Evolutionary conservation across 1,140 invertebrate genomes (phyloP).

Genomic region (Colletes gigas): DNA sequence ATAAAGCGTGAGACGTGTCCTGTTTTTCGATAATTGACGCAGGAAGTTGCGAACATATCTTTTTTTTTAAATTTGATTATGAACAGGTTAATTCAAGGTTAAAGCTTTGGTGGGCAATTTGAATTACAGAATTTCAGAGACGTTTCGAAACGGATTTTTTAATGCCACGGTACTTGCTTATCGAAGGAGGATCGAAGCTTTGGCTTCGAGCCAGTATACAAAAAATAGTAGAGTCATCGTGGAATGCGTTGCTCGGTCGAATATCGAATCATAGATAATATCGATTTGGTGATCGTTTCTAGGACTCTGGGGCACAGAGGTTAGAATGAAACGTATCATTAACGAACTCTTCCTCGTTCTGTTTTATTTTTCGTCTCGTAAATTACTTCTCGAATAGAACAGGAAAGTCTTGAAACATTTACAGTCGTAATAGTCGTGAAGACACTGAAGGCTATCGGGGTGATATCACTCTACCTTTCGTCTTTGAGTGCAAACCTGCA

Average conservation of each 20-base stretch:
- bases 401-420: constrained; percentile 7
- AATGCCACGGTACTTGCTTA: not conserved
- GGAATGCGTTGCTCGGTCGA: not conserved
- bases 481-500: no score
- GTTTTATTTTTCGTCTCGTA: constrained; percentile 31
- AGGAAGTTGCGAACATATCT: no score
- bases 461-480: no score
- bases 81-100: not conserved
- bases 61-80: no score
- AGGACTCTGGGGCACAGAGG: constrained; percentile 60
- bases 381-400: constrained; percentile 8
- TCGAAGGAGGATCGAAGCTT: not conserved
- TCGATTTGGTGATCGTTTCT: constrained; percentile 25
- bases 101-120: not conserved
- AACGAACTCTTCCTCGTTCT: constrained; percentile 58
- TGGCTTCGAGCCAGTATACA: not conserved
- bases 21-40: not conserved
- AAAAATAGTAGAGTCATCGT: not conserved
- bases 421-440: not conserved
- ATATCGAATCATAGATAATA: not conserved
- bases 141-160: not conserved
- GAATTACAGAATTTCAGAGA: no score
- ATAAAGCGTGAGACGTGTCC: not conserved
- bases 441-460: not conserved
- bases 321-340: constrained; percentile 72